Evolutionary conservation across 2,797 vertebrate species (phyloP).

Genomic region (Valencia hispanica): DNA sequence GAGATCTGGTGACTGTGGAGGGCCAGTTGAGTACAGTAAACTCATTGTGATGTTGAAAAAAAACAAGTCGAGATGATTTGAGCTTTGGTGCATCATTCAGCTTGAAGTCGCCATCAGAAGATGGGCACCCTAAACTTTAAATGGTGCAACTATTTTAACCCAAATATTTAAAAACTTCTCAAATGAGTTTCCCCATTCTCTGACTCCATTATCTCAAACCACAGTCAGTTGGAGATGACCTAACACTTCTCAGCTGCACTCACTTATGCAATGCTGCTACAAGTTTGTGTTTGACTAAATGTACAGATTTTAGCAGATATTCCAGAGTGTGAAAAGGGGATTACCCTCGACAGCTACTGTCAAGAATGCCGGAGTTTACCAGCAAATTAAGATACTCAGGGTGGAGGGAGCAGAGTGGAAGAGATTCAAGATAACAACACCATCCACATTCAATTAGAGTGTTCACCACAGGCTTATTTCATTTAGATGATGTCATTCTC

Average conservation of each 20-base stretch:
- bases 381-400: not conserved
- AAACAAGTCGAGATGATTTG: not conserved
- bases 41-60: not conserved
- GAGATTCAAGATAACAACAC: not conserved
- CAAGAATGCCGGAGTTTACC: not conserved
- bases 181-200: no score
- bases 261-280: not conserved
- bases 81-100: conserved; percentile 22
- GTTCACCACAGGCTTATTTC: not conserved
- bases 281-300: not conserved
- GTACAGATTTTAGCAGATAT: not conserved
- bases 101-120: conserved; percentile 58
- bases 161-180: not conserved
- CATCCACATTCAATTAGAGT: not conserved
- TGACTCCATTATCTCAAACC: not conserved
- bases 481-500: not conserved
- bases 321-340: not conserved
- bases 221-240: not conserved
- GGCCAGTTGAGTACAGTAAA: not conserved
- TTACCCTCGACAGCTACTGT: not conserved
- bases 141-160: not conserved
- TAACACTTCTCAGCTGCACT: not conserved
- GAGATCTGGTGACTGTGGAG: not conserved
- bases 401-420: not conserved
- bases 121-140: not conserved